Evolutionary conservation across 2,113 vertebrate genomes (phyloP).

Genomic region (Heterochromis multidens): DNA sequence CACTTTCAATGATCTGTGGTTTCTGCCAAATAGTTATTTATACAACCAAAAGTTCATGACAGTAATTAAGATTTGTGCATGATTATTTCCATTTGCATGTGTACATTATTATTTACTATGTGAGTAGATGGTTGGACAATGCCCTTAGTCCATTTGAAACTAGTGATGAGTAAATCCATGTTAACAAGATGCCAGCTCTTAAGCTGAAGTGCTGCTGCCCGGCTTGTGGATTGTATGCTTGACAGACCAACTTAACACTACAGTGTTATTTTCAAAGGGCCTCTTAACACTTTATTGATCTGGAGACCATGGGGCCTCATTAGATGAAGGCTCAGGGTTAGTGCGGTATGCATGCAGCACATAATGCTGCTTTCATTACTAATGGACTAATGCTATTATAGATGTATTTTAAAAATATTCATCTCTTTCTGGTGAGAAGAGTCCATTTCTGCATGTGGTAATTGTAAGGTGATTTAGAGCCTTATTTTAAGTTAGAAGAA

Average conservation of each 20-base stretch:
- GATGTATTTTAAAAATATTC: neutral
- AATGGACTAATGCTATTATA: neutral
- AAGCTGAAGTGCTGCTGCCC: slow-evolving; percentile 56
- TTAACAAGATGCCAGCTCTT: slow-evolving; percentile 73
- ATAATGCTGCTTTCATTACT: neutral
- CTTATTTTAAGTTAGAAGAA: too few species aligned
- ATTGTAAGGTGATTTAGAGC: too few species aligned
- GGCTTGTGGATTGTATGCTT: slow-evolving; percentile 42
- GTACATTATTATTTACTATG: neutral
- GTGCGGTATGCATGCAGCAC: neutral
- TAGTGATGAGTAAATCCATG: slow-evolving; percentile 68
- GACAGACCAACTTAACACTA: slow-evolving; percentile 47
- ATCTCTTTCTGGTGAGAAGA: neutral
- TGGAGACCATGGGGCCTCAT: slow-evolving; percentile 35
- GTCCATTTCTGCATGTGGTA: neutral
- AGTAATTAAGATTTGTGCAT: neutral
- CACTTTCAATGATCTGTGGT: neutral
- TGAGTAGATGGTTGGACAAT: neutral
- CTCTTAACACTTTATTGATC: slow-evolving; percentile 72
- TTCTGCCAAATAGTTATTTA: neutral
- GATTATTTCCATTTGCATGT: neutral
- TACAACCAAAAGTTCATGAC: neutral
- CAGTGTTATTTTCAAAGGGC: slow-evolving; percentile 42
- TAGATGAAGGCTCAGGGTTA: neutral
- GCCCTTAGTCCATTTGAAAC: slow-evolving; percentile 16